Evolutionary conservation across 2,797 vertebrate genomes (phyloP).

Genomic region (Petrocephalus schoutedeni): DNA sequence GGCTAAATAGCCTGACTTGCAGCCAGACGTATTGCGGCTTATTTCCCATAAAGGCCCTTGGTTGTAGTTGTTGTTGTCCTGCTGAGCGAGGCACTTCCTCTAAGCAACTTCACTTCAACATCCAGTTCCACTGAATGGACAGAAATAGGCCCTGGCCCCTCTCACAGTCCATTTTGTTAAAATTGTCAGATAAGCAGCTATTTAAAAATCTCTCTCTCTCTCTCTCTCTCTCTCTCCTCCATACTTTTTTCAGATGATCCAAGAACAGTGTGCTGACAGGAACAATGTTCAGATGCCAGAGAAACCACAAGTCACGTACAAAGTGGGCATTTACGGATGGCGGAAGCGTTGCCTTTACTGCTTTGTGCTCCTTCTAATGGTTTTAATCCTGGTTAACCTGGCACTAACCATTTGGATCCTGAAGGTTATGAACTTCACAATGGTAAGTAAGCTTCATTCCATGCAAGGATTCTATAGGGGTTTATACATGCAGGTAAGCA

Average conservation of each 20-base stretch:
- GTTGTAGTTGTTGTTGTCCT: not conserved
- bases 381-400: slow-evolving; percentile 96
- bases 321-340: slow-evolving; percentile 99
- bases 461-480: not conserved
- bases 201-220: not conserved
- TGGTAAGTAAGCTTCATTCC: slow-evolving; percentile 71
- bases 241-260: slow-evolving; percentile 85
- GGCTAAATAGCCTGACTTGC: not conserved
- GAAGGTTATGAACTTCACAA: slow-evolving; percentile 99
- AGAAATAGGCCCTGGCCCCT: not conserved
- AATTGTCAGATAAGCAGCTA: not conserved
- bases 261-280: slow-evolving; percentile 91
- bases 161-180: not conserved
- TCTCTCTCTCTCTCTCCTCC: not conserved
- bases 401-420: slow-evolving; percentile 99
- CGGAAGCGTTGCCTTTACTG: slow-evolving; percentile 98
- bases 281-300: slow-evolving; percentile 87
- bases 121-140: not conserved
- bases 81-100: not conserved
- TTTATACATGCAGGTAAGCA: not conserved
- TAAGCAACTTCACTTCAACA: not conserved
- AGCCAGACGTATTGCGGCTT: not conserved
- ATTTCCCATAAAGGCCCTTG: not conserved
- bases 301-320: slow-evolving; percentile 86
- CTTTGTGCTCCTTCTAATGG: slow-evolving; percentile 96